Conservation (phyloP, 2,797 vertebrate genomes). For the Sebastiscus albofasciatus region DNA sequence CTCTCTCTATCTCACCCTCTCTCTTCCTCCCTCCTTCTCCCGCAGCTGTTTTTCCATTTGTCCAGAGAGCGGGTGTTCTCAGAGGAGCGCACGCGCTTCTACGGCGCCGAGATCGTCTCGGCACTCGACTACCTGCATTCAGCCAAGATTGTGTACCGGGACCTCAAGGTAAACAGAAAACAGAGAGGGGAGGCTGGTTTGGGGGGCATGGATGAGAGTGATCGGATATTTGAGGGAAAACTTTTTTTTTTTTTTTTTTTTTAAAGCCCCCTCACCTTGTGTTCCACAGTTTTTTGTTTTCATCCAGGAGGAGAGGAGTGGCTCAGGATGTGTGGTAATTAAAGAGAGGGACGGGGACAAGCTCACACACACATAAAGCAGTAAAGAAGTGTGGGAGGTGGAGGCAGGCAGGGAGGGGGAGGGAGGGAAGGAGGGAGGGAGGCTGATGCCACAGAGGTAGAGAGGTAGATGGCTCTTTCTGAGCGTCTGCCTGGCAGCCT, state of each 20-base stretch:
- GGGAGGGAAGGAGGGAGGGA: not conserved
- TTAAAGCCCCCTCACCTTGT: not conserved
- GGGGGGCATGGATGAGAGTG: constrained; percentile 39
- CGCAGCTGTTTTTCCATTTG: constrained; percentile 99
- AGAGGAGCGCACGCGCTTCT: constrained; percentile 98
- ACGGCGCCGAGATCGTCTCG: constrained; percentile 97
- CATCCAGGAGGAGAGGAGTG: constrained; percentile 45
- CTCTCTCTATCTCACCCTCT: constrained; percentile 28
- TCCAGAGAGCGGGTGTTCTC: constrained; percentile 99
- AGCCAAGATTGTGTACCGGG: constrained; percentile 98
- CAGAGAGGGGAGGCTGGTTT: constrained; percentile 26
- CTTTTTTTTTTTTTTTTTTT: constrained; percentile 12
- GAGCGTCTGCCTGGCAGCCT: constrained; percentile 80
- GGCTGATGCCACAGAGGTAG: constrained; percentile 78
- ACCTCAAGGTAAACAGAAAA: constrained; percentile 94
- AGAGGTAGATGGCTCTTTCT: constrained; percentile 71
- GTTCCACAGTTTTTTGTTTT: constrained; percentile 34
- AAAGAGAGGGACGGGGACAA: constrained; percentile 58
- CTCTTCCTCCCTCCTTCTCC: constrained; percentile 79
- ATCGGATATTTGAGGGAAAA: constrained; percentile 64
- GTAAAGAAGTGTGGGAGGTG: constrained; percentile 35
- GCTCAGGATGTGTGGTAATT: constrained; percentile 65
- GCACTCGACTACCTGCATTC: constrained; percentile 98
- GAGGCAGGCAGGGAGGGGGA: not conserved
- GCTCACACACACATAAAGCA: constrained; percentile 54